These are phyloP conservation scores for Erpornis zantholeuca DNA, from an alignment of 2,113 vertebrate genomes.

Conservation along the genomic window DNA sequence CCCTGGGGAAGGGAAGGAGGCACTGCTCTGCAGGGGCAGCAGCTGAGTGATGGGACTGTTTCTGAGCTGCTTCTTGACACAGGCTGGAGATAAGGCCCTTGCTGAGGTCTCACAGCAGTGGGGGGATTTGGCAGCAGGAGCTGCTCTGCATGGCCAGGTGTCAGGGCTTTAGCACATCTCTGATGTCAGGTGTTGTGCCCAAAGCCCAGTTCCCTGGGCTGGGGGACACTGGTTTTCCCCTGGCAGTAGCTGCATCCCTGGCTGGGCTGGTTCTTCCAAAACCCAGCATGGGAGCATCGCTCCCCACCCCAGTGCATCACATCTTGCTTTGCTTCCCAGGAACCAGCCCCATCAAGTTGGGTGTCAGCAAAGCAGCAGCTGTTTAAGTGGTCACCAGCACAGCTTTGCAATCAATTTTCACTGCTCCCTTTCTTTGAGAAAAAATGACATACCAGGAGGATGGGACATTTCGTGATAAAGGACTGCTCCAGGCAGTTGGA, in stretches of 20 bases:
- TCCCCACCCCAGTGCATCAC: neutral
- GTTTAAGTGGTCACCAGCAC: neutral
- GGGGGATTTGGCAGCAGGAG: neutral
- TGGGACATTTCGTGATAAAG: neutral
- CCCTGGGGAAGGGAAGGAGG: neutral
- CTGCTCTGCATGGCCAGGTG: accelerated
- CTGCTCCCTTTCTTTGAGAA: neutral
- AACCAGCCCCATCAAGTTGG: accelerated
- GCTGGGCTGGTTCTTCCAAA: neutral
- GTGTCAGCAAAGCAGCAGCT: neutral
- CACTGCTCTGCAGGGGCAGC: neutral
- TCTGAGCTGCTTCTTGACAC: neutral
- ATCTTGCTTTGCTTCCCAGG: neutral
- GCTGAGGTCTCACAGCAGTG: neutral
- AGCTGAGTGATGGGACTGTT: neutral
- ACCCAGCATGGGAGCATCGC: accelerated
- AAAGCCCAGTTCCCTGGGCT: neutral
- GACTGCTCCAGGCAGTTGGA: neutral
- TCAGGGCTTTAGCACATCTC: neutral
- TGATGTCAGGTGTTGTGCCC: neutral
- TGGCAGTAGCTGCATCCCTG: neutral
- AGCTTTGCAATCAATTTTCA: neutral
- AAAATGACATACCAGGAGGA: neutral
- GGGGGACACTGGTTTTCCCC: neutral
- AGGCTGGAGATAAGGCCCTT: neutral